Evolutionary conservation across 1,140 invertebrate genomes (phyloP).

Genomic region (Micrasema minimum): DNA sequence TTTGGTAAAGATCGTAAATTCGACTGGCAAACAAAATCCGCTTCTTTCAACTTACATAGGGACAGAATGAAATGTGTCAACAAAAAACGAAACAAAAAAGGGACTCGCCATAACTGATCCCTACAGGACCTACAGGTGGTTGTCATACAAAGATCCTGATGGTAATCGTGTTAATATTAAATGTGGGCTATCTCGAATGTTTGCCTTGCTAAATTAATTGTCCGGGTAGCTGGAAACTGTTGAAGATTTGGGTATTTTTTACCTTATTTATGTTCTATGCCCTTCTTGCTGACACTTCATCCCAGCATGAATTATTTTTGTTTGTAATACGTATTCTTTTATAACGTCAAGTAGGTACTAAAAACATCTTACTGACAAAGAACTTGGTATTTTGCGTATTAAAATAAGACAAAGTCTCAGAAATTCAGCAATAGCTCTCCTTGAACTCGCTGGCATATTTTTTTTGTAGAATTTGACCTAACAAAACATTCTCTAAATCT

Average conservation of each 20-base stretch:
- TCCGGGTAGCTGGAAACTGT: slow-evolving; percentile 17
- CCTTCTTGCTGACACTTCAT: too few relatives aligned
- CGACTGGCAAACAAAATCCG: slow-evolving; percentile 24
- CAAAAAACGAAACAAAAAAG: slow-evolving; percentile 28
- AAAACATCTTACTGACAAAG: too few relatives aligned
- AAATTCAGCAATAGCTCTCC: too few relatives aligned
- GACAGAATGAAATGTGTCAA: slow-evolving; percentile 27
- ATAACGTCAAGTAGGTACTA: too few relatives aligned
- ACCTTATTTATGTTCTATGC: neutral
- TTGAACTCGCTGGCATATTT: too few relatives aligned
- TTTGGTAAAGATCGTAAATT: slow-evolving; percentile 13
- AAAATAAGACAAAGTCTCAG: too few relatives aligned
- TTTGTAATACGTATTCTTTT: too few relatives aligned
- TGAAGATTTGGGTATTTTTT: slow-evolving; percentile 17
- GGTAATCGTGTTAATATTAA: neutral
- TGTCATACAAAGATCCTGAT: neutral
- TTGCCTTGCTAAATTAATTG: slow-evolving; percentile 28
- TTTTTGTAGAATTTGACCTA: too few relatives aligned
- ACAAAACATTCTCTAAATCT: too few relatives aligned
- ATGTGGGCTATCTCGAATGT: slow-evolving; percentile 5
- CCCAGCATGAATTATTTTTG: too few relatives aligned
- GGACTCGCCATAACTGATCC: slow-evolving; percentile 6
- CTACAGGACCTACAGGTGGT: slow-evolving; percentile 29
- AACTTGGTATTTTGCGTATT: too few relatives aligned
- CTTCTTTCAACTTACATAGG: slow-evolving; percentile 13